phyloP scores from a whole-genome alignment of 2,888 invertebrate genomes.

The Calliphora vomitoria region DNA sequence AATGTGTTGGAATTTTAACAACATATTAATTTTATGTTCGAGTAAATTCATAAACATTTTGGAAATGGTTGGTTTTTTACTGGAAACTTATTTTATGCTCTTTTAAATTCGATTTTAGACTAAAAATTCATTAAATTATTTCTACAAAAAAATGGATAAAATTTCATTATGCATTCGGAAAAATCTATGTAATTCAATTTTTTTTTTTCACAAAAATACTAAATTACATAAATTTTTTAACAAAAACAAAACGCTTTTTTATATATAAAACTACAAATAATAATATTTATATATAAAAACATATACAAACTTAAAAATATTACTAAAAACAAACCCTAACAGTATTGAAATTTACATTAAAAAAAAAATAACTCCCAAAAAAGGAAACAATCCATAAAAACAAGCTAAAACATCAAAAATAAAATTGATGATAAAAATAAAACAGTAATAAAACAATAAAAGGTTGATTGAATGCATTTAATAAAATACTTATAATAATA shows the following conservation, averaged over 20 bases:
- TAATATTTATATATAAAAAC: slow-evolving; percentile 79
- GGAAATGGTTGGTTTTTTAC: too few species aligned
- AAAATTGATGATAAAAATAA: slow-evolving; percentile 34
- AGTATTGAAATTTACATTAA: slow-evolving; percentile 67
- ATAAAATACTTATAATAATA: slow-evolving; percentile 39
- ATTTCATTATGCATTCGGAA: neutral
- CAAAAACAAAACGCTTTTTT: slow-evolving; percentile 42
- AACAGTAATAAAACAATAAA: slow-evolving; percentile 59
- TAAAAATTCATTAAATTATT: too few species aligned
- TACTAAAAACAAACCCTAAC: slow-evolving; percentile 47
- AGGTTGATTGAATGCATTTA: slow-evolving; percentile 73
- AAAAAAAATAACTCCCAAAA: slow-evolving; percentile 24
- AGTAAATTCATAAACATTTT: too few species aligned
- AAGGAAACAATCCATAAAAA: slow-evolving; percentile 53
- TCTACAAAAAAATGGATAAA: neutral
- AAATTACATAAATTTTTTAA: slow-evolving; percentile 22
- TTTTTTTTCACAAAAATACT: neutral
- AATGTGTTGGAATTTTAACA: neutral
- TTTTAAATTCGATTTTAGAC: too few species aligned
- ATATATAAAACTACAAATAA: slow-evolving; percentile 68
- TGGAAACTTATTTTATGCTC: too few species aligned
- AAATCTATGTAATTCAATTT: slow-evolving; percentile 24
- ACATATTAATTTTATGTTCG: neutral
- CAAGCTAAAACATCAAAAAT: slow-evolving; percentile 43
- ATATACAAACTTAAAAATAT: slow-evolving; percentile 74